phyloP scores from a whole-genome alignment of 53 echinoderm and acorn worm species.

The Crossaster papposus region DNA sequence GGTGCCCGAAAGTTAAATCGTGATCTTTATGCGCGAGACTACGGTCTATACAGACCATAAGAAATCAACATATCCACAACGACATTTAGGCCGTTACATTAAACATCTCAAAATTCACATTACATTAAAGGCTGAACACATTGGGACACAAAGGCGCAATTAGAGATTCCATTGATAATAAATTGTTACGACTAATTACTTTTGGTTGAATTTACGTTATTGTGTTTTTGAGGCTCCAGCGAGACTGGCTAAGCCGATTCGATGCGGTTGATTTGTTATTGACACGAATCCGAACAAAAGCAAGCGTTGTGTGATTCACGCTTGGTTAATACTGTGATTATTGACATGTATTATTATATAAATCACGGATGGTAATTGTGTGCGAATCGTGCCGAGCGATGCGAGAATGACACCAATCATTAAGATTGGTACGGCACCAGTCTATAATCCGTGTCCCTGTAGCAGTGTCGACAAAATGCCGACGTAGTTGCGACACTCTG shows the following conservation, averaged over 20 bases:
- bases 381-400: conserved; percentile 5
- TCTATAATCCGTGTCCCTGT: neutral
- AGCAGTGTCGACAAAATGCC: conserved; percentile 28
- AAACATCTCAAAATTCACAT: too few species aligned
- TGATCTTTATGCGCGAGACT: too few species aligned
- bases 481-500: conserved; percentile 25
- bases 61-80: too few species aligned
- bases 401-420: neutral
- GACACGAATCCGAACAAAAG: neutral
- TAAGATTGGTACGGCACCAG: neutral
- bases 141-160: too few species aligned
- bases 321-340: neutral
- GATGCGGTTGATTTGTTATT: neutral
- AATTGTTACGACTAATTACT: too few species aligned
- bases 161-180: too few species aligned
- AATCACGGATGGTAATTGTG: neutral
- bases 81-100: too few species aligned
- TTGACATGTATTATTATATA: neutral
- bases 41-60: too few species aligned
- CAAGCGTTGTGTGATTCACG: neutral
- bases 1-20: too few species aligned
- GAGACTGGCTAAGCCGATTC: neutral
- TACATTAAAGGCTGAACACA: too few species aligned
- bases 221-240: neutral
- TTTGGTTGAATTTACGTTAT: neutral